Conservation (phyloP, 2,797 vertebrate genomes). For the Hemitrygon akajei region DNA sequence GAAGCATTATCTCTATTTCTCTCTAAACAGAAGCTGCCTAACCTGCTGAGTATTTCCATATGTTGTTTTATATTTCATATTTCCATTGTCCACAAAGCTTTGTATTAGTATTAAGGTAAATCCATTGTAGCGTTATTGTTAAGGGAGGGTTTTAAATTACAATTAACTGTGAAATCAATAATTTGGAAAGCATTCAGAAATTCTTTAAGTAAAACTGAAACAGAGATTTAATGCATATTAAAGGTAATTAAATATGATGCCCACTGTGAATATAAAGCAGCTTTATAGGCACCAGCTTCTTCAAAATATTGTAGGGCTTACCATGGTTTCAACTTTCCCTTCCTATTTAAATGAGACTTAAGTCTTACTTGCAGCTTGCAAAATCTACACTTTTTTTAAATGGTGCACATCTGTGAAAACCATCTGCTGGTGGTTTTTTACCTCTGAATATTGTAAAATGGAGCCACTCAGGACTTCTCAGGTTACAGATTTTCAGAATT, state of each 20-base stretch:
- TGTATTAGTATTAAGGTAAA: not conserved
- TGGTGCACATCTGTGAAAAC: not conserved
- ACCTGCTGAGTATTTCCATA: no score
- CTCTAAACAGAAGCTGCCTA: no score
- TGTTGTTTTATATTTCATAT: no score
- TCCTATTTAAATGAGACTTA: slow-evolving; percentile 10
- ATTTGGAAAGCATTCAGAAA: not conserved
- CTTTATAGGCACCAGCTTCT: slow-evolving; percentile 11
- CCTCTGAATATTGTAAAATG: not conserved
- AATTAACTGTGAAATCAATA: slow-evolving; percentile 23
- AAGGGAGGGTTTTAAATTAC: not conserved
- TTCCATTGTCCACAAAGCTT: no score
- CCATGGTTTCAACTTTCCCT: not conserved
- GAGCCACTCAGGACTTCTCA: not conserved
- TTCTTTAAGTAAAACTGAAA: not conserved
- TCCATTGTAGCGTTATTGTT: not conserved
- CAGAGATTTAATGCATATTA: slow-evolving; percentile 34
- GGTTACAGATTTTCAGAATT: not conserved
- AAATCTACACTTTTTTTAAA: not conserved
- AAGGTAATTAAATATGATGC: slow-evolving; percentile 34
- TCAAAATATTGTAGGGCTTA: slow-evolving; percentile 7
- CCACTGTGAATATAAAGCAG: slow-evolving; percentile 12
- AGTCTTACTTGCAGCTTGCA: slow-evolving; percentile 23
- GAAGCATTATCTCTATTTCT: no score
- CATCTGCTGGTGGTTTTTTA: not conserved